Conservation (phyloP, 64 coral and sea anemone species). For the Orbicella faveolata region DNA sequence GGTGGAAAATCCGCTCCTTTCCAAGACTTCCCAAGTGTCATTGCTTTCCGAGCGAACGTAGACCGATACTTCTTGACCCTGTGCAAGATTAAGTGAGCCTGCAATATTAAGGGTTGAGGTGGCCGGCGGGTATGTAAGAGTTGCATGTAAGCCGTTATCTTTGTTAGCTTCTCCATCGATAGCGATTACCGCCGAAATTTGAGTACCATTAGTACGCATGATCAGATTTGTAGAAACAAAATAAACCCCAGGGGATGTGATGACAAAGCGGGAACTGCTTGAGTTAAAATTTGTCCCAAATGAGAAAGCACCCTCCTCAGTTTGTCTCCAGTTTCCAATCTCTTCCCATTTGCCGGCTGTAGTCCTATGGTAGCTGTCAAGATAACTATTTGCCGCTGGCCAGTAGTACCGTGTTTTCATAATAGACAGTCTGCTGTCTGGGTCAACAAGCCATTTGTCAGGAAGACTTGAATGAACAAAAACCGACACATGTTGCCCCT, state of each 20-base stretch:
- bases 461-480: conserved; percentile 35
- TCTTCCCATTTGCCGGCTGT: conserved; percentile 29
- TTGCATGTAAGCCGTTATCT: conserved; percentile 47
- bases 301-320: conserved; percentile 34
- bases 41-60: conserved; percentile 22
- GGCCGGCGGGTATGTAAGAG: conserved; percentile 16
- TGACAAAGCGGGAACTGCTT: conserved; percentile 10
- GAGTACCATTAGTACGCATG: conserved; percentile 8
- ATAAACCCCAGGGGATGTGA: conserved; percentile 49
- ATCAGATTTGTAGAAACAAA: conserved; percentile 66
- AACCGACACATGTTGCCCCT: conserved; percentile 54
- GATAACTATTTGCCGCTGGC: conserved; percentile 61
- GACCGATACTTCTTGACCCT: conserved; percentile 57
- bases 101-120: conserved; percentile 64
- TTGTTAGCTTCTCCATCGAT: conserved; percentile 33
- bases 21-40: not conserved
- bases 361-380: not conserved
- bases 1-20: conserved; percentile 54
- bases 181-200: conserved; percentile 43
- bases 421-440: conserved; percentile 53
- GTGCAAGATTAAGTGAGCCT: conserved; percentile 41
- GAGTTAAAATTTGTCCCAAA: conserved; percentile 37
- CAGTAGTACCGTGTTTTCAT: conserved; percentile 60
- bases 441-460: conserved; percentile 36
- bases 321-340: conserved; percentile 31